Percentiles rank a stretch among this genome's conserved stretches.
phyloP scores from a whole-genome alignment of 1,140 invertebrate genomes.

The Diuraphis noxia region DNA sequence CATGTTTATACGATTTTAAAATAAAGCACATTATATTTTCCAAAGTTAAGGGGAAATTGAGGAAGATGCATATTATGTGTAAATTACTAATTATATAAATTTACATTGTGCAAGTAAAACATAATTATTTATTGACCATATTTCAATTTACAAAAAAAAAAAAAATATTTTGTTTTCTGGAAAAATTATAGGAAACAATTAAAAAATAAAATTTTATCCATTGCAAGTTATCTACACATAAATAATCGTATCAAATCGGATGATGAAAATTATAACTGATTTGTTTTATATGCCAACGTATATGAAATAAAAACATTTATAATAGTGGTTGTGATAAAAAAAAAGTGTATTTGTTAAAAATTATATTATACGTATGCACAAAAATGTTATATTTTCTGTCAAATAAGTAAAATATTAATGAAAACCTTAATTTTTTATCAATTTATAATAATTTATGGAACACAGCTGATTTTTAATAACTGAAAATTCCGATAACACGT shows the following conservation, averaged over 20 bases:
- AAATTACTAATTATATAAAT: neutral
- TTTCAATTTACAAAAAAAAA: neutral
- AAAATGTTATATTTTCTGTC: neutral
- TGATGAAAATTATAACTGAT: neutral
- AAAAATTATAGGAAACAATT: neutral
- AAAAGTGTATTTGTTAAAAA: neutral
- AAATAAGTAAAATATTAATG: neutral
- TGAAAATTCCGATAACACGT: neutral
- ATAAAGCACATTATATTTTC: neutral
- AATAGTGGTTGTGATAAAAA: neutral
- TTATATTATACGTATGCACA: neutral
- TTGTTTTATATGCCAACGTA: neutral
- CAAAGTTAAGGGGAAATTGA: neutral
- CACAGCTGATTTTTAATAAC: neutral
- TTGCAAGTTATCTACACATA: neutral
- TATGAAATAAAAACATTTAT: constrained; percentile 2
- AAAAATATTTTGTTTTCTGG: neutral
- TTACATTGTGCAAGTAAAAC: neutral
- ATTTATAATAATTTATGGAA: neutral
- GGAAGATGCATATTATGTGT: neutral
- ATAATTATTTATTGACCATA: neutral
- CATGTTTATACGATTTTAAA: neutral
- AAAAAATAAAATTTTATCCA: neutral
- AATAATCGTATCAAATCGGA: neutral
- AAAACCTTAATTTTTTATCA: neutral